A percentile compares a stretch with the other conserved stretches of the same genome.
Conservation (phyloP, 1,140 invertebrate species). For the Sycophaga agraensis region DNA sequence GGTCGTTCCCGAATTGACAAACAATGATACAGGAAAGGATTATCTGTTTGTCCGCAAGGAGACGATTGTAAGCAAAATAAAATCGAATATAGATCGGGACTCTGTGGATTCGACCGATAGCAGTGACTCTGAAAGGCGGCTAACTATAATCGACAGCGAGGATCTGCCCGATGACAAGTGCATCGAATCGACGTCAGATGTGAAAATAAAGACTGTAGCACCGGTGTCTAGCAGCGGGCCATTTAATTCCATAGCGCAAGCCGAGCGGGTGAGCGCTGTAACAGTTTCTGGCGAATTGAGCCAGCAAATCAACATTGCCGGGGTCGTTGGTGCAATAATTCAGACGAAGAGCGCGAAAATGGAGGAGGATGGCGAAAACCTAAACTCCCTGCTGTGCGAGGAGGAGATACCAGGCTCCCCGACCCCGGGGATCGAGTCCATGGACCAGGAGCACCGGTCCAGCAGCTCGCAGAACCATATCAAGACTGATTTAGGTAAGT, state of each 20-base stretch:
- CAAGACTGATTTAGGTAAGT: slow-evolving; percentile 38
- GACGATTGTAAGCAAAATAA: slow-evolving; percentile 38
- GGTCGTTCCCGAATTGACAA: not conserved
- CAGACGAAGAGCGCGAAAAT: slow-evolving; percentile 7
- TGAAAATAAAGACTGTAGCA: slow-evolving; percentile 26
- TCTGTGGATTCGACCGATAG: slow-evolving; percentile 65
- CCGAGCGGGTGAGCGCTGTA: not conserved
- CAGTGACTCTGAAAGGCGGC: slow-evolving; percentile 71
- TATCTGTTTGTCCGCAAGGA: slow-evolving; percentile 10
- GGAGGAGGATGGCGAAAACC: slow-evolving; percentile 57
- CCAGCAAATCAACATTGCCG: not conserved
- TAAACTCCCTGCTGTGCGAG: slow-evolving; percentile 77
- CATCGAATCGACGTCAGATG: slow-evolving; percentile 37
- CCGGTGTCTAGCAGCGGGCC: not conserved
- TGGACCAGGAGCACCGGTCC: slow-evolving; percentile 40
- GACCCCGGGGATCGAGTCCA: slow-evolving; percentile 63
- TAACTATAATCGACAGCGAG: slow-evolving; percentile 59
- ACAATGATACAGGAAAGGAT: slow-evolving; percentile 4
- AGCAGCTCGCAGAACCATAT: slow-evolving; percentile 27
- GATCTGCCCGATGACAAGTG: slow-evolving; percentile 45
- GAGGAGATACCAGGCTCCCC: slow-evolving; percentile 86
- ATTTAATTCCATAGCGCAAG: slow-evolving; percentile 14
- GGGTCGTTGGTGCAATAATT: slow-evolving; percentile 18
- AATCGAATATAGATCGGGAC: slow-evolving; percentile 52
- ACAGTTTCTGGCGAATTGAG: not conserved